Evolutionary conservation across 2,888 invertebrate species (phyloP).

Genomic region (Dryomyza anilis): DNA sequence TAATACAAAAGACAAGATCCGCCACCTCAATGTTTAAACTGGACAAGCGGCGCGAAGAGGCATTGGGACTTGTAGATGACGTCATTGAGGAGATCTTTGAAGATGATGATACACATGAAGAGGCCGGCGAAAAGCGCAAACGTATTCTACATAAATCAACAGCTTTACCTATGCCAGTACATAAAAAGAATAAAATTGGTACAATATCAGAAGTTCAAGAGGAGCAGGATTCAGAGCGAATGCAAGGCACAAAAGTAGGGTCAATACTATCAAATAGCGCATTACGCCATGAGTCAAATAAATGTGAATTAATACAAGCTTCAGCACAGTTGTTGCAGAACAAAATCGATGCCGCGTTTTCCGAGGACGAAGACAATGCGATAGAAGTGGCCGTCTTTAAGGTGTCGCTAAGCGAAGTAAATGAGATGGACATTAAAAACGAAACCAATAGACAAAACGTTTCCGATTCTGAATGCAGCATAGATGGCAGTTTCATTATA

Average conservation of each 20-base stretch:
- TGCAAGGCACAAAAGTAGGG: too few species aligned
- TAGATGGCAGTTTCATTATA: too few species aligned
- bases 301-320: too few species aligned
- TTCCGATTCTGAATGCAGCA: too few species aligned
- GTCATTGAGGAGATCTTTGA: constrained; percentile 15
- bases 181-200: not conserved
- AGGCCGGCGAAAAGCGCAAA: constrained; percentile 7
- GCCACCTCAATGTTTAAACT: constrained; percentile 35
- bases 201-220: not conserved
- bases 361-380: not conserved
- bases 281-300: too few species aligned
- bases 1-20: constrained; percentile 36
- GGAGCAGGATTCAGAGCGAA: not conserved
- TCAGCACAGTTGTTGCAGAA: not conserved
- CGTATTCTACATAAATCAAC: not conserved
- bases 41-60: constrained; percentile 24
- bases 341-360: not conserved
- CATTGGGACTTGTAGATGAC: constrained; percentile 23
- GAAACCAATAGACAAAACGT: too few species aligned
- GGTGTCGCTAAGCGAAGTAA: too few species aligned
- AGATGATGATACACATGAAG: constrained; percentile 7
- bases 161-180: not conserved
- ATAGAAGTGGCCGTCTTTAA: not conserved
- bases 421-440: not conserved
- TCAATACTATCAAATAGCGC: too few species aligned